These are phyloP conservation scores for Leucoptera coffeella DNA, from an alignment of 2,888 invertebrate genomes.

Conservation along the genomic window DNA sequence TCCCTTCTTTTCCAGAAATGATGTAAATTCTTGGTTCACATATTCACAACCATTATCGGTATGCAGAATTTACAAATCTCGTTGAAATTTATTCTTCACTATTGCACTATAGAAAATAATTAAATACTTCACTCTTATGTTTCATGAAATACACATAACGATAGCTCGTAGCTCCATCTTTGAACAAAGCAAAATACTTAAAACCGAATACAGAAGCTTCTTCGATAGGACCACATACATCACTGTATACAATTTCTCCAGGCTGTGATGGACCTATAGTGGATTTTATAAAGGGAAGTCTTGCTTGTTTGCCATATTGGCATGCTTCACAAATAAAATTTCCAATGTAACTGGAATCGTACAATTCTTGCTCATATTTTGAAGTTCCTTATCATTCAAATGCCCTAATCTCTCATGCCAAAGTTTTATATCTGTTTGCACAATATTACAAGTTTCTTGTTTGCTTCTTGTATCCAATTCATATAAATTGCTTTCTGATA, in stretches of 20 bases:
- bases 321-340: constrained; percentile 2
- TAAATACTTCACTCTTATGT: neutral
- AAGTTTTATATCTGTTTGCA: constrained; percentile 2
- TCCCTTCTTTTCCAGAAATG: constrained; percentile 1
- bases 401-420: constrained; percentile 1
- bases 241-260: constrained; percentile 2
- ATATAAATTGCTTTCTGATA: constrained; percentile 8
- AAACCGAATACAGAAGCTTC: neutral
- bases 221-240: constrained; percentile 1
- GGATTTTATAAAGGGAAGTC: neutral
- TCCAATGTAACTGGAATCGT: constrained; percentile 1
- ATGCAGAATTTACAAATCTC: neutral
- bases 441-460: constrained; percentile 6
- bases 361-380: constrained; percentile 1
- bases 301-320: constrained; percentile 1
- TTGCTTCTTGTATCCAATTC: constrained; percentile 6
- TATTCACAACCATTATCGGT: constrained; percentile 1
- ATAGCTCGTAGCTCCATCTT: constrained; percentile 3
- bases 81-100: constrained; percentile 1
- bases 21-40: neutral
- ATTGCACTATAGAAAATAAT: constrained; percentile 1
- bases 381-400: neutral
- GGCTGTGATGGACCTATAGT: neutral
- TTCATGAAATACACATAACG: constrained; percentile 1
- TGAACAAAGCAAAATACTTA: constrained; percentile 1